These are phyloP conservation scores for Polylopha cassiicola DNA, from an alignment of 2,888 invertebrate genomes.

Conservation along the genomic window DNA sequence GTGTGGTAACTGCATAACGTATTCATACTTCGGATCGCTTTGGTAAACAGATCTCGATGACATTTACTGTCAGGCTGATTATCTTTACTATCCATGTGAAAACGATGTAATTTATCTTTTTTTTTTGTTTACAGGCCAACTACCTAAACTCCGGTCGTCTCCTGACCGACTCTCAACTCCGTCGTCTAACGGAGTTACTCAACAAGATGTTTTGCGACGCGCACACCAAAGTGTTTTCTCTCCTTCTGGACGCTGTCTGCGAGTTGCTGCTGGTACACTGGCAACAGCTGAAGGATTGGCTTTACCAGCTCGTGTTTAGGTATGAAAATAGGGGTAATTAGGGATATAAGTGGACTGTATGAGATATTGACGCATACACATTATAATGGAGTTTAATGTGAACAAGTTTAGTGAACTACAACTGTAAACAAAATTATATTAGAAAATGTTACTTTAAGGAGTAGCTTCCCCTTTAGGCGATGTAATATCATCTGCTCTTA, in stretches of 20 bases:
- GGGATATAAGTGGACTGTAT: too few species aligned
- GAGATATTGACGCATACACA: too few species aligned
- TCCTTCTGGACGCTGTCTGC: conserved; percentile 95
- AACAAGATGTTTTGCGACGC: conserved; percentile 98
- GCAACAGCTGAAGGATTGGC: conserved; percentile 93
- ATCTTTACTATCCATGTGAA: too few species aligned
- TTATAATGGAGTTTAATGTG: too few species aligned
- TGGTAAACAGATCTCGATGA: too few species aligned
- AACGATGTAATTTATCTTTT: neutral
- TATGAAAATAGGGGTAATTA: too few species aligned
- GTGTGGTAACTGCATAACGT: too few species aligned
- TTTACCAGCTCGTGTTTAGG: conserved; percentile 92
- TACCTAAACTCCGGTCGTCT: conserved; percentile 84
- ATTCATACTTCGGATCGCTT: too few species aligned
- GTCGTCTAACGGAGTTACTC: conserved; percentile 93
- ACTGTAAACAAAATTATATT: neutral
- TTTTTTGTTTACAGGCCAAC: conserved; percentile 72
- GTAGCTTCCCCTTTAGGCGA: too few species aligned
- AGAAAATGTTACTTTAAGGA: conserved; percentile 26
- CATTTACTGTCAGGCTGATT: too few species aligned
- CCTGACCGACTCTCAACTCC: conserved; percentile 82
- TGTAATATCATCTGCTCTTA: too few species aligned
- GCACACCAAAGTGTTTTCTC: conserved; percentile 95
- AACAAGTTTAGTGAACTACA: neutral
- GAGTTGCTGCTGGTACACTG: conserved; percentile 92